Evolutionary conservation across 2,113 vertebrate genomes (phyloP).

Genomic region (Proterorhinus semilunaris): DNA sequence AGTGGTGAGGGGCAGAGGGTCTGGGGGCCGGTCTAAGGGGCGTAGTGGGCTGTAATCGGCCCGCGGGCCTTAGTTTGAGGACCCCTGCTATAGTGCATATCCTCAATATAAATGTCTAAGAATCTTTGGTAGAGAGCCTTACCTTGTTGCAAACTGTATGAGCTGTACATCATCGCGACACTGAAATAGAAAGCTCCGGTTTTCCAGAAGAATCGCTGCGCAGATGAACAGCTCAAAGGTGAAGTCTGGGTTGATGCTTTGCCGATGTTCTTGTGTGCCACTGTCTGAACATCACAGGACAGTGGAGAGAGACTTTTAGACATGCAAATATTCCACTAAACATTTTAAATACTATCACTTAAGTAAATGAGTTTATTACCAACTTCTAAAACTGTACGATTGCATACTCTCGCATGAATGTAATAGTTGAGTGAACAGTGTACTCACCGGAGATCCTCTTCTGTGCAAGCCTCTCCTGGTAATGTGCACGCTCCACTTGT

Average conservation of each 20-base stretch:
- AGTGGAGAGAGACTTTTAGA: not conserved
- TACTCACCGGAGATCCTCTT: conserved; percentile 63
- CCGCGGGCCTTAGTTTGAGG: too few species aligned
- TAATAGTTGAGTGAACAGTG: not conserved
- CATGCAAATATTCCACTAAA: not conserved
- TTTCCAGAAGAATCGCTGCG: conserved; percentile 77
- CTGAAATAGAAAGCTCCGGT: conserved; percentile 69
- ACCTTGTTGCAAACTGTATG: conserved; percentile 79
- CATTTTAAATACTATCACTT: too few species aligned
- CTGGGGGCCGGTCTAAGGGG: too few species aligned
- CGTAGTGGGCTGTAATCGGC: too few species aligned
- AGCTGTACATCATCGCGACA: conserved; percentile 76
- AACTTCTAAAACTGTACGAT: too few species aligned
- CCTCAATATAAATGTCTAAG: not conserved
- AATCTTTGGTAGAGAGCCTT: not conserved
- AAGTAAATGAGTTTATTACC: too few species aligned
- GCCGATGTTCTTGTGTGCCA: conserved; percentile 44
- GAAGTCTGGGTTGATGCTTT: conserved; percentile 74
- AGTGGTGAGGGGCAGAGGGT: too few species aligned
- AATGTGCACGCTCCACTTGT: conserved; percentile 71
- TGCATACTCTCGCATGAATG: not conserved
- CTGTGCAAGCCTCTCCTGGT: conserved; percentile 70
- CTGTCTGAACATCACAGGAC: conserved; percentile 53
- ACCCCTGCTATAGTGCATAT: too few species aligned
- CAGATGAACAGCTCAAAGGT: conserved; percentile 84